Evolutionary conservation across 2,797 vertebrate genomes (phyloP).

Genomic region (Echiichthys vipera): DNA sequence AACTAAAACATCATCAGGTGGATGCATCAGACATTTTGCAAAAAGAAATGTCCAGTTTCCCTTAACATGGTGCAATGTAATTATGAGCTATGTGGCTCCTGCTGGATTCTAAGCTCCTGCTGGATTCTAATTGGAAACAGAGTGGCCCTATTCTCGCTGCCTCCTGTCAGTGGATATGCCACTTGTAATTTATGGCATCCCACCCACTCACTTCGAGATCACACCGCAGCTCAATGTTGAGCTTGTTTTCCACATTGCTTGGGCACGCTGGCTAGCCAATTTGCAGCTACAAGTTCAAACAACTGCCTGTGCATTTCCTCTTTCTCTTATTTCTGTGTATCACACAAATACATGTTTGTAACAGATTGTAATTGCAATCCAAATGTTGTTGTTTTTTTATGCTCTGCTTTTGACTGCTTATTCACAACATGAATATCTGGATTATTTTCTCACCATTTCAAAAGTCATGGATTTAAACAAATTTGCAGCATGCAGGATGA

Average conservation of each 20-base stretch:
- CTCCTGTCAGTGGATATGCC: constrained; percentile 61
- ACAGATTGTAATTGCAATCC: constrained; percentile 13
- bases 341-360: constrained; percentile 1
- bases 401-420: background rate
- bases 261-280: constrained; percentile 41
- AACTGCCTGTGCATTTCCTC: constrained; percentile 19
- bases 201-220: constrained; percentile 58
- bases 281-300: constrained; percentile 56
- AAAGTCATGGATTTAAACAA: constrained; percentile 27
- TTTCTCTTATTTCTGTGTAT: background rate
- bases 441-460: background rate
- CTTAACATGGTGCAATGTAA: background rate
- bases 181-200: constrained; percentile 60
- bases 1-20: constrained; percentile 13
- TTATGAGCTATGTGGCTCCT: constrained; percentile 34
- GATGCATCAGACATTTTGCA: constrained; percentile 1
- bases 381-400: background rate
- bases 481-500: constrained; percentile 21
- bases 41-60: constrained; percentile 2
- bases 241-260: constrained; percentile 47
- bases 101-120: constrained; percentile 46
- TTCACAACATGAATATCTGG: constrained; percentile 2
- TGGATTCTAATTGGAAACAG: constrained; percentile 58
- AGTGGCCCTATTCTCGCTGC: constrained; percentile 51
- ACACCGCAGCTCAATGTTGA: constrained; percentile 37